Evolutionary conservation across 2,797 vertebrate genomes (phyloP), one percentile per base, ranked within the genome.

Genomic region (Poeciliopsis paucimaculata): DNA sequence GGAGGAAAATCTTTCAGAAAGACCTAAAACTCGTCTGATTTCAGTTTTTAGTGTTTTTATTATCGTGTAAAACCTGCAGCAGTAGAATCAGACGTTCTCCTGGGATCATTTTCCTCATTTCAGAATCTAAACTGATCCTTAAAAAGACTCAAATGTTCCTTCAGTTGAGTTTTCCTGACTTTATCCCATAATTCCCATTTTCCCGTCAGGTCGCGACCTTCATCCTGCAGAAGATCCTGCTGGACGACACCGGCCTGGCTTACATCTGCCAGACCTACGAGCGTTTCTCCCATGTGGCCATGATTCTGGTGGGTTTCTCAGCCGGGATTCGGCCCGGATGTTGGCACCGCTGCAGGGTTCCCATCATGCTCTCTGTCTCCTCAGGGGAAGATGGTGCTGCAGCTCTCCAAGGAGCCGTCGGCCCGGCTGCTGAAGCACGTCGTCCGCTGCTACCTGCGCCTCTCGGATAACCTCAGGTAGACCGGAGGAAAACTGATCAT

Each of bases 261-360:
- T 99, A 99, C 43, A 99, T 99, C 86, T 99, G 98, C 89, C 98
- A 99, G 94, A 99, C 98, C 0, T 99, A 99, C 0, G 98, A 99
- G 84, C 96, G 98, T 60, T 99, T 99, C 94, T 99, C 98, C 78
- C 98, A 99, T 2, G 98, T 99, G 79, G 98, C 98, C 80, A 99
- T 99, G 98, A 99, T 99, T 90, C 95, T 99, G 92, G 98, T 99
- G 90, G 95, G 96, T 91, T 39, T 45, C 36, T 12, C 2, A 3
- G 49, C 39, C 20, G 7, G 46, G 31, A 51, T 36, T 55, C 23
- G 8, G 18, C 41, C n/a, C n/a, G 5, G 51, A 20, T 18, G 34
- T 20, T 10, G 3, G 5, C 41, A 2, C 10, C 11, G 9, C 53
- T 72, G 72, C 1, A 3, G n/a, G n/a, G 28, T 47, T 16, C 39